phyloP scores from a whole-genome alignment of 2,888 invertebrate species.

The Tridacna crocea region DNA sequence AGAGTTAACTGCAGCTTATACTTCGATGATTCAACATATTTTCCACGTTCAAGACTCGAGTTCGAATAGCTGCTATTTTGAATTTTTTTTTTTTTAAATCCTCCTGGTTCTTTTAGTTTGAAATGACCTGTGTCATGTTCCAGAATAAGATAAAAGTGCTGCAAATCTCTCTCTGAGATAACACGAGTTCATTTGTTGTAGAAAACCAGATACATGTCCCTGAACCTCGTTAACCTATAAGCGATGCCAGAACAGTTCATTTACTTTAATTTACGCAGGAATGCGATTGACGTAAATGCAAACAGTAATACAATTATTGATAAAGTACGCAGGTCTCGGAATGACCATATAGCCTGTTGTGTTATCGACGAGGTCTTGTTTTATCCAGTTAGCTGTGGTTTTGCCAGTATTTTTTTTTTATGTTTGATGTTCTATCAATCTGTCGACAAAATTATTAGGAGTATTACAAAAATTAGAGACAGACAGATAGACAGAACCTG shows the following conservation, averaged over 20 bases:
- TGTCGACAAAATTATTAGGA: not conserved
- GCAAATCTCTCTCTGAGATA: no score
- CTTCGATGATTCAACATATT: no score
- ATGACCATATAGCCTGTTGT: not conserved
- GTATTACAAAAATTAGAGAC: not conserved
- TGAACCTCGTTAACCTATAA: not conserved
- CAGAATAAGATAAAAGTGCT: no score
- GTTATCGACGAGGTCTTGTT: not conserved
- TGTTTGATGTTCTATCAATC: not conserved
- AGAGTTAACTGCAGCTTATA: no score
- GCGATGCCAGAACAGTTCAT: conserved; percentile 2
- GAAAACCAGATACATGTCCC: no score
- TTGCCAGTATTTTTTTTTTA: not conserved
- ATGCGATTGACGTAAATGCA: conserved; percentile 8
- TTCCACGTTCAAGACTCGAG: no score
- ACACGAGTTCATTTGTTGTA: no score
- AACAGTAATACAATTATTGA: not conserved
- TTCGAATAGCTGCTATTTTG: no score
- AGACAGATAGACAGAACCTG: not conserved
- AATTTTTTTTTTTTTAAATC: no score
- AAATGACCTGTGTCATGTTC: no score
- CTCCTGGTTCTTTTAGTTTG: no score
- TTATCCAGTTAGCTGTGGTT: not conserved
- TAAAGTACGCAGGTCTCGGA: not conserved
- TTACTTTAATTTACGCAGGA: conserved; percentile 9